Conservation (phyloP, 2,113 vertebrate species). For the Syrrhaptes paradoxus region DNA sequence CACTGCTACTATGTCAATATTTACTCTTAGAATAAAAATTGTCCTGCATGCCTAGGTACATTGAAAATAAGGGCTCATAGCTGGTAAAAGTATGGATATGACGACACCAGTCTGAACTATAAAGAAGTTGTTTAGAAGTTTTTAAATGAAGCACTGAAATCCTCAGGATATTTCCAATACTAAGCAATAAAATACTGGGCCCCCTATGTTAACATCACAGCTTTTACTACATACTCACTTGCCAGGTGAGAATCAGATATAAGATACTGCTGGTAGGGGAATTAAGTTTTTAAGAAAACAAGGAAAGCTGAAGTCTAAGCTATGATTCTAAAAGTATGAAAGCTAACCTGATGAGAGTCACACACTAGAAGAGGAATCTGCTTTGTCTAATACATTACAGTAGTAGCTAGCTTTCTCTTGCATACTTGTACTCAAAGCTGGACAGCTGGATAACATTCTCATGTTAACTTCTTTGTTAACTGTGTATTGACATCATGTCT, state of each 20-base stretch:
- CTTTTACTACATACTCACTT: neutral
- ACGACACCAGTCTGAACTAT: neutral
- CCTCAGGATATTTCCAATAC: neutral
- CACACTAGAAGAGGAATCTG: neutral
- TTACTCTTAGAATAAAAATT: neutral
- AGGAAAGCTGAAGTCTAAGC: neutral
- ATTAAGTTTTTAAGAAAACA: neutral
- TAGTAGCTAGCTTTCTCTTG: neutral
- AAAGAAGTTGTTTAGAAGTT: neutral
- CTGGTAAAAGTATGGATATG: rapidly evolving
- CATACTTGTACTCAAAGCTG: neutral
- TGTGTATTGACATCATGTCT: neutral
- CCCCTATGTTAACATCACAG: neutral
- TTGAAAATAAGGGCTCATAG: neutral
- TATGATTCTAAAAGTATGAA: neutral
- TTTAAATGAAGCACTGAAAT: neutral
- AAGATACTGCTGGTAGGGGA: neutral
- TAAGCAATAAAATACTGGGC: neutral
- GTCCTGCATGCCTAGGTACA: rapidly evolving
- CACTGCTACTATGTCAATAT: neutral
- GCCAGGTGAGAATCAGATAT: neutral
- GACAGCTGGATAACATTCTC: neutral
- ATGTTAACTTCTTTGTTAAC: neutral
- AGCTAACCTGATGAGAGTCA: neutral
- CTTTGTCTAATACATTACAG: neutral